Evolutionary conservation across 2,113 vertebrate genomes (phyloP).

Genomic region (Mesoclemmys tuberculata): DNA sequence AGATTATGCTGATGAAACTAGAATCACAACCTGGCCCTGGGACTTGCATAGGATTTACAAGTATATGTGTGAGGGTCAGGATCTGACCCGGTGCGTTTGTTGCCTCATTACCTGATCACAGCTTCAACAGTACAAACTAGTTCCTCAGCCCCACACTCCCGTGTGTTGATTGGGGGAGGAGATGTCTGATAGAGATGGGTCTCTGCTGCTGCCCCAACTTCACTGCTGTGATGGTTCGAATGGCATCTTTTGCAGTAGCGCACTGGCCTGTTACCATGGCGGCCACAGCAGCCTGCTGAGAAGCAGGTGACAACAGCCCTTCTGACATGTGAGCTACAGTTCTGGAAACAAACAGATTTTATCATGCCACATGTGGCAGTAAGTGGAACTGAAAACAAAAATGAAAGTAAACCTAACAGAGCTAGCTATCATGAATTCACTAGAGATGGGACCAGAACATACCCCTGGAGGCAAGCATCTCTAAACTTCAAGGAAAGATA

Average conservation of each 20-base stretch:
- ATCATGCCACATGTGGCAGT: background rate
- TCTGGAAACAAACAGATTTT: constrained; percentile 76
- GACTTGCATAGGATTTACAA: background rate
- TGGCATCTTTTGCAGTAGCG: constrained; percentile 98
- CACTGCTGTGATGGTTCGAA: constrained; percentile 97
- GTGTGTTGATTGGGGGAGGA: constrained; percentile 96
- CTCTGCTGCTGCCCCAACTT: constrained; percentile 90
- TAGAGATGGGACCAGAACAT: background rate
- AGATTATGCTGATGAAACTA: background rate
- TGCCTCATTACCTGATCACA: constrained; percentile 89
- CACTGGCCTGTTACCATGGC: constrained; percentile 96
- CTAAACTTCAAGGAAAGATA: background rate
- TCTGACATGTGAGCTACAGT: constrained; percentile 97
- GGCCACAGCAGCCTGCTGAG: constrained; percentile 97
- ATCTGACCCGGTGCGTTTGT: fast-evolving
- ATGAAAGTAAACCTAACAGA: background rate
- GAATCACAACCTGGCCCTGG: background rate
- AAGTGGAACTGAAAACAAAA: background rate
- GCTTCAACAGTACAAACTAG: constrained; percentile 97
- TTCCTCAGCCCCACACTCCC: constrained; percentile 97
- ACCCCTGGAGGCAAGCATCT: background rate
- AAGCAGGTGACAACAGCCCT: constrained; percentile 99
- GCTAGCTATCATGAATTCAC: background rate
- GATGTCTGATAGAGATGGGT: constrained; percentile 99
- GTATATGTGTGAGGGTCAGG: fast-evolving